phyloP scores from a whole-genome alignment of 2,113 vertebrate genomes.

The Grallaria varia region DNA sequence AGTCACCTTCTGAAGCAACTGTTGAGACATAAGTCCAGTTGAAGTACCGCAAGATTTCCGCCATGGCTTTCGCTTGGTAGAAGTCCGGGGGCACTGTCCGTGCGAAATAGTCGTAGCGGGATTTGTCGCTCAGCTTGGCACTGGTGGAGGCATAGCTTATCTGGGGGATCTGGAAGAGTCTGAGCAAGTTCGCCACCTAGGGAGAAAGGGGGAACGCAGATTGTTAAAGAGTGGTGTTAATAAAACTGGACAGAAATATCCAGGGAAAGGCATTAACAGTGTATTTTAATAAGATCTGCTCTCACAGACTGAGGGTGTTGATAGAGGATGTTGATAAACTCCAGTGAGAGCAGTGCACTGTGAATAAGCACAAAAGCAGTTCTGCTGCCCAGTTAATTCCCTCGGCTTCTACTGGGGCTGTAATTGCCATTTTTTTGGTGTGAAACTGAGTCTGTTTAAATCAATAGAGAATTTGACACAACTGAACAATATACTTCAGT shows the following conservation, averaged over 20 bases:
- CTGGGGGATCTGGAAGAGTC: constrained; percentile 98
- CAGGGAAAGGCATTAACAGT: not conserved
- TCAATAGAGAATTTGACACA: not conserved
- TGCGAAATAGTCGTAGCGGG: constrained; percentile 95
- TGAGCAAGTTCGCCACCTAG: constrained; percentile 95
- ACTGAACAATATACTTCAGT: not conserved
- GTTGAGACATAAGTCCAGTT: constrained; percentile 99
- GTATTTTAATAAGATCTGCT: not conserved
- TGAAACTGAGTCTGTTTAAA: not conserved
- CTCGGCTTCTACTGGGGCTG: not conserved
- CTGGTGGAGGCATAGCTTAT: constrained; percentile 98
- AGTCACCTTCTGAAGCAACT: constrained; percentile 94
- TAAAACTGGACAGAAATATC: not conserved
- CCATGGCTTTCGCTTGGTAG: constrained; percentile 99
- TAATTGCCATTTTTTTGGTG: not conserved
- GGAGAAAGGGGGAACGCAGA: not conserved
- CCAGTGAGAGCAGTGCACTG: not conserved
- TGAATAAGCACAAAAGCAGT: not conserved
- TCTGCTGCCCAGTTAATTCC: not conserved
- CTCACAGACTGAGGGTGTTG: not conserved
- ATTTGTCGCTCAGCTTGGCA: constrained; percentile 97
- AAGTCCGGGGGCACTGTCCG: constrained; percentile 96
- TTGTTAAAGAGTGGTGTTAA: not conserved
- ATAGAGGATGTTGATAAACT: not conserved
- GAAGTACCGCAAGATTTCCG: constrained; percentile 92